A percentile compares a stretch with the other conserved stretches of the same genome.
Conservation (phyloP, 2,888 invertebrate species). For the Drosophila atripex region DNA sequence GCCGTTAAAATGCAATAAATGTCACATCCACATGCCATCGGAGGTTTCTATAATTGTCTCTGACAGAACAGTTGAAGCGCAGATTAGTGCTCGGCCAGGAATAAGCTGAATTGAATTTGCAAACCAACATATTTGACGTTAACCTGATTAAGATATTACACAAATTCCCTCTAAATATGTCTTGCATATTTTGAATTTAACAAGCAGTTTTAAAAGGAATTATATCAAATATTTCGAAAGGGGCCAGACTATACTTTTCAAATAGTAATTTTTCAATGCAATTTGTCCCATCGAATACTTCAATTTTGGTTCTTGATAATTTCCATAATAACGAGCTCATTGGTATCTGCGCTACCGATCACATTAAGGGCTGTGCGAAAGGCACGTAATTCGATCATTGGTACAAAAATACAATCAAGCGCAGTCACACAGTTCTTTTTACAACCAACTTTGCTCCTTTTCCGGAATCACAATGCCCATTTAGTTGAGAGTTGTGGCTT, state of each 20-base stretch:
- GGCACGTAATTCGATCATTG: constrained; percentile 64
- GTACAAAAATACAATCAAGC: constrained; percentile 55
- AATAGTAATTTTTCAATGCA: background rate
- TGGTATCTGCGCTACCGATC: constrained; percentile 50
- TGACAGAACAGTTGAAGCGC: constrained; percentile 20
- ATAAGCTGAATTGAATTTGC: constrained; percentile 21
- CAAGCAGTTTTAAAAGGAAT: too few species aligned
- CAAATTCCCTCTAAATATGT: background rate
- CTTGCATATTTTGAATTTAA: too few species aligned
- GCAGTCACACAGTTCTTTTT: constrained; percentile 34
- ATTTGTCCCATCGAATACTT: constrained; percentile 26
- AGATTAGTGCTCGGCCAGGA: constrained; percentile 22
- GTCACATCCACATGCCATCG: constrained; percentile 10
- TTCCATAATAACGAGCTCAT: constrained; percentile 35
- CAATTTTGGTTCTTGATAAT: constrained; percentile 8
- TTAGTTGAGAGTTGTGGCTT: constrained; percentile 61
- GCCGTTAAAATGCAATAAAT: constrained; percentile 20
- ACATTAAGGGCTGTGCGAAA: constrained; percentile 50
- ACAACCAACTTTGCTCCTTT: background rate
- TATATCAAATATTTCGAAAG: too few species aligned
- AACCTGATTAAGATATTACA: constrained; percentile 10
- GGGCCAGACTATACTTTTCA: background rate
- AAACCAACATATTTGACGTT: constrained; percentile 21
- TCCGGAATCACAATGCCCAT: constrained; percentile 53
- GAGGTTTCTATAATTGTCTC: constrained; percentile 27